These are phyloP conservation scores for Pogoniulus pusillus DNA, from an alignment of 2,797 vertebrate genomes.

Conservation along the genomic window DNA sequence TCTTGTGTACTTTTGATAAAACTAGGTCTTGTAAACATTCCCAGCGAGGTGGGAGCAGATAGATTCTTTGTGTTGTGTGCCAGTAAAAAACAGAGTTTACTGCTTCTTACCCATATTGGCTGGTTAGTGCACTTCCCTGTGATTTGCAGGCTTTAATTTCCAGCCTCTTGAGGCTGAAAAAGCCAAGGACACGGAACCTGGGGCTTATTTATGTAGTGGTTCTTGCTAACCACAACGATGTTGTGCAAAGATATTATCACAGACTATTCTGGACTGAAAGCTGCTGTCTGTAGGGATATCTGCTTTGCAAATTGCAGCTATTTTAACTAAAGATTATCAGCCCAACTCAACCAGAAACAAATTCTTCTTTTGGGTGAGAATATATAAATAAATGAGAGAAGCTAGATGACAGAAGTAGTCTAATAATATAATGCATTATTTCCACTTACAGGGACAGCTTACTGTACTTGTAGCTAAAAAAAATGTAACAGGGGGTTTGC, in stretches of 20 bases:
- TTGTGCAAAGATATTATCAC: background rate
- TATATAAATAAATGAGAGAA: background rate
- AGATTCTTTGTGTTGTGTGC: background rate
- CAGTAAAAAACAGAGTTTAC: slow-evolving; percentile 13
- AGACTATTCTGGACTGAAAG: background rate
- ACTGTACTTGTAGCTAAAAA: background rate
- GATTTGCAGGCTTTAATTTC: slow-evolving; percentile 43
- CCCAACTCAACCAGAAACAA: background rate
- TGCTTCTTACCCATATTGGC: background rate
- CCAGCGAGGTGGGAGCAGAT: background rate
- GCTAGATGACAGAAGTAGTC: background rate
- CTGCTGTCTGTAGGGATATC: background rate
- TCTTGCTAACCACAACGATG: background rate
- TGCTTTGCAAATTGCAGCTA: background rate
- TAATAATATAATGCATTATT: background rate
- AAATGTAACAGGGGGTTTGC: background rate
- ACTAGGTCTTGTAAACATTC: background rate
- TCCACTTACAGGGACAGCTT: background rate
- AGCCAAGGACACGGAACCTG: background rate
- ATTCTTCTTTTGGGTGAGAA: background rate
- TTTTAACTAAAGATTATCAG: background rate
- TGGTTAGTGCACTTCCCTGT: background rate
- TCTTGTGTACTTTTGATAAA: background rate
- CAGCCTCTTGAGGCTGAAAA: background rate
- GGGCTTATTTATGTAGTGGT: slow-evolving; percentile 24